Evolutionary conservation across 2,797 vertebrate genomes (phyloP), one percentile per base, ranked within the genome.

Genomic region (Peromyscus melanophrys): DNA sequence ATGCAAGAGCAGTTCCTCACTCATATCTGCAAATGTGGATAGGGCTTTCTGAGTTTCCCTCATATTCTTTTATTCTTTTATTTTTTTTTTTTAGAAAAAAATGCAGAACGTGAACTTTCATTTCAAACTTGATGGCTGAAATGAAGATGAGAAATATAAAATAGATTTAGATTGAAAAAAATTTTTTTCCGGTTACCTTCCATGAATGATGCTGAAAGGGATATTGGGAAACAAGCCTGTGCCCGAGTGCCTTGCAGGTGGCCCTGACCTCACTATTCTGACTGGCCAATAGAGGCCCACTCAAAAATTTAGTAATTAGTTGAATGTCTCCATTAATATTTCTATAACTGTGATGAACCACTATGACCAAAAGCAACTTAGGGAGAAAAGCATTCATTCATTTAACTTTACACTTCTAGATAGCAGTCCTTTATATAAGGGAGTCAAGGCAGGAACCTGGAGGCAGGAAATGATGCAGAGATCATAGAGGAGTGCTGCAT

Each of bases 61-160:
- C 69, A 86, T 85, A 75, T 90, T 90, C 43, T 95, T 95, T 95
- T 73, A 61, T 89, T 63, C 78, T 92, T 76, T 95, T 46, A 87
- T 89, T 91, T 73, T 69, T 49, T 46, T 49, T 49, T 49, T 49
- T 49, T 49, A 49, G 49, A 23, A 19, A 92, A 63, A 88, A 57
- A n/a, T 81, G 16, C 4, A 31, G 37, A 34, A 71, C 34, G 3
- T 46, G 29, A 46, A 34, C 2, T 83, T 40, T 31, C 21, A 86
- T 29, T 34, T 16, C 23, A 84, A 52, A 1, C 25, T 73, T 84
- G 57, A n/a, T 73, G 81, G 21, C 67, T 77, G 83, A 96, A 69
- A 83, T 83, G n/a, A 2, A 83, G 69, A 78, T 55, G 40, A 96
- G 8, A 73, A 52, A 85, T 73, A 77, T 4, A 27, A 93, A 73